phyloP scores from a whole-genome alignment of 2,797 vertebrate genomes.

The Sarcoramphus papa region DNA sequence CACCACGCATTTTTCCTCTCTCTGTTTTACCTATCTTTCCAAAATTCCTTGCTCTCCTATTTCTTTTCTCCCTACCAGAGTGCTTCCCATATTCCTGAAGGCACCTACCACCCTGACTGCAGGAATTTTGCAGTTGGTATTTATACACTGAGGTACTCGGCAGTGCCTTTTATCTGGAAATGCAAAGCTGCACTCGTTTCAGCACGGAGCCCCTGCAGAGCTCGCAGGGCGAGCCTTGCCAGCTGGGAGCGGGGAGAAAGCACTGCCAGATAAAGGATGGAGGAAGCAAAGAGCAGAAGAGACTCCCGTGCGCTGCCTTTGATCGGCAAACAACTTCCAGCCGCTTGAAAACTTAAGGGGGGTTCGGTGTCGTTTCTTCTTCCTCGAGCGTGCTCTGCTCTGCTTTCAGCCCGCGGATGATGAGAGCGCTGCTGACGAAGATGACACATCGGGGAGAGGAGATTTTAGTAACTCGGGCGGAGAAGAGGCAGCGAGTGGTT shows the following conservation, averaged over 20 bases:
- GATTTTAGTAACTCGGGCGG: constrained; percentile 52
- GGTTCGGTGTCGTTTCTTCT: background rate
- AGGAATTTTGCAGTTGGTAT: background rate
- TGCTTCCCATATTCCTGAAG: background rate
- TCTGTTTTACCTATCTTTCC: background rate
- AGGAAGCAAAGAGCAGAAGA: background rate
- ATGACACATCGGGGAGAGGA: background rate
- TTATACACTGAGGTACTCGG: background rate
- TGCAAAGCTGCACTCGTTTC: background rate
- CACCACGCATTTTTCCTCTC: background rate
- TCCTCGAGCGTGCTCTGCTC: background rate
- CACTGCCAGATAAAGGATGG: background rate
- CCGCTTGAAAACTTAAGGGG: background rate
- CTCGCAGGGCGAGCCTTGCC: accelerated
- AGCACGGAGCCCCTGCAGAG: background rate
- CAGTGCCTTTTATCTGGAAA: background rate
- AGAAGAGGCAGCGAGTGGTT: constrained; percentile 7
- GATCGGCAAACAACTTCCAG: background rate
- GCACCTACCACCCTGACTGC: background rate
- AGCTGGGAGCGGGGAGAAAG: background rate
- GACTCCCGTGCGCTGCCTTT: background rate
- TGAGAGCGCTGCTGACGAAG: background rate
- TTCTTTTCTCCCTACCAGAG: background rate
- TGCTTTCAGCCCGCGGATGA: background rate
- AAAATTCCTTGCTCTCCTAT: background rate